Base-by-base conservation (phyloP, 2,888 invertebrate genomes). In the Cyrtodaria siliqua region DNA sequence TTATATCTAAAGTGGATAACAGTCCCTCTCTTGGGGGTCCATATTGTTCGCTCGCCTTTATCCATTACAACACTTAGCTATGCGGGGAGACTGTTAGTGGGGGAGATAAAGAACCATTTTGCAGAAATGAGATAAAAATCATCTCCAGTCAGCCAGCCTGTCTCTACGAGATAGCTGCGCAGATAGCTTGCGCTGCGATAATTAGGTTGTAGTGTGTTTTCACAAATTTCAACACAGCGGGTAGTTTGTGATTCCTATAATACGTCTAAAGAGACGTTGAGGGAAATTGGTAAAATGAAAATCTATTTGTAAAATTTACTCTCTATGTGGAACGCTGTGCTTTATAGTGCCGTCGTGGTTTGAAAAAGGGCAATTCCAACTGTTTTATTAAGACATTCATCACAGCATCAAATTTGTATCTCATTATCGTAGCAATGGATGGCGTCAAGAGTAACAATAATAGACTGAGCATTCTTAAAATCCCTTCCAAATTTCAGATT, bases 71-170 rank as follows among this genome's bases (percentile, higher is more conserved):
- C 33, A 33, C 38, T 56, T 33, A 56, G 18, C 56, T 33, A 33
- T 20, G 33, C 18, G 63, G 27, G 40, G 38, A 40, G 24, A 53
- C 63, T 63, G 63, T 8, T 38, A 38, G 16, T 16, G 40, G 55
- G 44, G 23, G 52, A 74, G 81, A 81, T 81, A 81, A 81, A 81
- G 77, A 74, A 68, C 56, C 74, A 68, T 81, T 81, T 77, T 81
- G 67, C 71, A 72, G 74, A 71, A 70, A 63, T 73, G 62, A 64
- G 81, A 81, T 81, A 81, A 81, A 72, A 74, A 81, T 81, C 81
- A 57, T 23, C 61, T 57, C 62, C 60, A 74, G 81, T 74, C 77
- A 70, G 81, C 74, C 81, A 52, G 70, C 50, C 77, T 81, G 81
- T 74, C 81, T 77, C 74, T 57, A 20, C 27, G 53, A 42, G 70